These are phyloP conservation scores for Eustalomyia histrio DNA, from an alignment of 2,888 invertebrate genomes.

Conservation along the genomic window DNA sequence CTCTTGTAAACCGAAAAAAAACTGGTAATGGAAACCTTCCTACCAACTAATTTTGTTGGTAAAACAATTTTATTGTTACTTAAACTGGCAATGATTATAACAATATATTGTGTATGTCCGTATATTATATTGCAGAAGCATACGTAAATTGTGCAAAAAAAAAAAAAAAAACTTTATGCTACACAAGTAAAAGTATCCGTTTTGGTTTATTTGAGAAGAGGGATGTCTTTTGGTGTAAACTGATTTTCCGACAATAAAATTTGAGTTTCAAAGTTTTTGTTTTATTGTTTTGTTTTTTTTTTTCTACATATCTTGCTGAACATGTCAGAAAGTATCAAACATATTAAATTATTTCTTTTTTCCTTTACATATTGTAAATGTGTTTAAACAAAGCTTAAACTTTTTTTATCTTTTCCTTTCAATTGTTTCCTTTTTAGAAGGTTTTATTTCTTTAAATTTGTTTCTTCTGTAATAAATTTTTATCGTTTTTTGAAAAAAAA, in stretches of 20 bases:
- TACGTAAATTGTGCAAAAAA: neutral
- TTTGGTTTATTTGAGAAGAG: no score
- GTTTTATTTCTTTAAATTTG: constrained; percentile 10
- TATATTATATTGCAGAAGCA: neutral
- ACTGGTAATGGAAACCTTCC: constrained; percentile 1
- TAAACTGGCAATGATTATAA: constrained; percentile 11
- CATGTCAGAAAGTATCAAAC: neutral
- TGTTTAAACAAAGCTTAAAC: neutral
- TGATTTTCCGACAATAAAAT: constrained; percentile 12
- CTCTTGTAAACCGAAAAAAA: neutral
- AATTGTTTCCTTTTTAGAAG: neutral
- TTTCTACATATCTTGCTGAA: neutral
- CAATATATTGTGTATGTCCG: neutral
- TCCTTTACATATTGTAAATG: neutral
- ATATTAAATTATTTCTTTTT: neutral
- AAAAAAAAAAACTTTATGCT: neutral
- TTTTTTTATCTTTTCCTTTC: neutral
- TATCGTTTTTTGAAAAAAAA: neutral
- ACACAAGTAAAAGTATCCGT: no score
- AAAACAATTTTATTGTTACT: constrained; percentile 24
- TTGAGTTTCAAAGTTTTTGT: constrained; percentile 4
- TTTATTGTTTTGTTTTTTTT: constrained; percentile 19
- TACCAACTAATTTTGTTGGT: neutral
- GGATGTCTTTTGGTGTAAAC: no score
- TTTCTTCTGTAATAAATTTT: neutral